Base-by-base conservation (phyloP, 1,140 invertebrate genomes). In the Drosophila ohnishii region DNA sequence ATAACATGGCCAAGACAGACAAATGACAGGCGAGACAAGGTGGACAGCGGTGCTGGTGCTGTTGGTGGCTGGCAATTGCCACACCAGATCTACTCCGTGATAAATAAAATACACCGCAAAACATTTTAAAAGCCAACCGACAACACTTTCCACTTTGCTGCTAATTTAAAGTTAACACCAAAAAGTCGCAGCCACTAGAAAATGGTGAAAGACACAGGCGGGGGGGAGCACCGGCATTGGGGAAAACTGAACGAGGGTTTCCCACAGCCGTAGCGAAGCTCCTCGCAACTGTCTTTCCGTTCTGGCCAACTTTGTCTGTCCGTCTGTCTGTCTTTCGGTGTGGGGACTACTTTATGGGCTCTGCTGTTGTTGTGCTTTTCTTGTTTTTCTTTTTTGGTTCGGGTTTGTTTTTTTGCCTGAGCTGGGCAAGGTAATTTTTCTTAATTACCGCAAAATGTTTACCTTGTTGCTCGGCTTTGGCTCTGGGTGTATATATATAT, bases 381-480 rank as follows among this genome's bases (percentile, higher is more conserved):
- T 62, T 64, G 59, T 47, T 56, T 81, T 65, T 56, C 62, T 67
- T 57, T 61, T 76, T 22, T 76, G 65, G 19, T 44, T 55, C 25
- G 28, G 2, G 13, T 14, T 63, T 63, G 48, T 44, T 62, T 45
- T 75, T 74, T 53, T 62, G 51, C 60, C 32, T 61, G 66, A 70
- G 59, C 67, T 73, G 62, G 64, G 73, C 65, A 82, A 86, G 83
- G 84, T 88, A 88, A 88, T 88, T 88, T 88, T 88, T 88, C 84
- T 88, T 88, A 88, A 88, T 88, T 88, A 88, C 84, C 84, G 65
- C 78, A 88, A 84, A 88, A 88, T 88, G 80, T 88, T 88, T 88
- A 75, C 84, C 77, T 88, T 88, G 84, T 84, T 88, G 84, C 84
- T 87, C 60, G 70, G 73, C 65, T 80, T 53, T 56, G 62, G 61